These are phyloP conservation scores for Gortyna flavago DNA, from an alignment of 2,888 invertebrate genomes.

Conservation along the genomic window DNA sequence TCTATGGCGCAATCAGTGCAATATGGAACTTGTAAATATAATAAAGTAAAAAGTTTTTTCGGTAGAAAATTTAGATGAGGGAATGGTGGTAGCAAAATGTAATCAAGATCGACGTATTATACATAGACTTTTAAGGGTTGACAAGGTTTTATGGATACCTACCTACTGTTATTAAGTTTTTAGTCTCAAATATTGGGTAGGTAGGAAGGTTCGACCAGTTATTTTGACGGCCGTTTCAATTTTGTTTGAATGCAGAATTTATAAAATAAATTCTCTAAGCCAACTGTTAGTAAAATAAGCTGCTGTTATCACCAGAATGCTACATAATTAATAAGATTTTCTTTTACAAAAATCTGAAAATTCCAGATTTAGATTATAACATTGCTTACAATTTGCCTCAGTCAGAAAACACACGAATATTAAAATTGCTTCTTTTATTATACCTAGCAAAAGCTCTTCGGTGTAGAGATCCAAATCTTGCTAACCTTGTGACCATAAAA, in stretches of 20 bases:
- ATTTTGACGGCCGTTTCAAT: slow-evolving; percentile 14
- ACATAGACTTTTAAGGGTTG: slow-evolving; percentile 38
- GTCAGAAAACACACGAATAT: neutral
- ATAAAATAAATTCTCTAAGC: neutral
- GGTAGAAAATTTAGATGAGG: slow-evolving; percentile 26
- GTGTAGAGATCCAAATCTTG: slow-evolving; percentile 1
- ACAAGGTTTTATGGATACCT: slow-evolving; percentile 41
- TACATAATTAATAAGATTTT: neutral
- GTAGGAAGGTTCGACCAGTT: neutral
- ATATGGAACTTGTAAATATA: slow-evolving; percentile 52
- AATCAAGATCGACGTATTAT: slow-evolving; percentile 56
- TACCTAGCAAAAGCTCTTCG: neutral
- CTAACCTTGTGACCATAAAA: slow-evolving; percentile 18
- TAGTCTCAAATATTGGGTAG: slow-evolving; percentile 21
- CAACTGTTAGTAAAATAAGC: neutral
- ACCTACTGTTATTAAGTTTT: slow-evolving; percentile 21
- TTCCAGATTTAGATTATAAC: neutral
- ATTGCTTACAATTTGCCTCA: neutral
- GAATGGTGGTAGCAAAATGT: slow-evolving; percentile 40
- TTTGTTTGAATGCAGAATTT: slow-evolving; percentile 5
- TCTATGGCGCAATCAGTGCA: slow-evolving; percentile 48
- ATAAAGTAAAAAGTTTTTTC: slow-evolving; percentile 46
- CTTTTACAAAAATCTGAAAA: neutral
- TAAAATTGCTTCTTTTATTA: slow-evolving; percentile 4
- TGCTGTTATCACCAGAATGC: neutral